phyloP scores from a whole-genome alignment of 2,888 invertebrate species.

The Agrotis clavis region DNA sequence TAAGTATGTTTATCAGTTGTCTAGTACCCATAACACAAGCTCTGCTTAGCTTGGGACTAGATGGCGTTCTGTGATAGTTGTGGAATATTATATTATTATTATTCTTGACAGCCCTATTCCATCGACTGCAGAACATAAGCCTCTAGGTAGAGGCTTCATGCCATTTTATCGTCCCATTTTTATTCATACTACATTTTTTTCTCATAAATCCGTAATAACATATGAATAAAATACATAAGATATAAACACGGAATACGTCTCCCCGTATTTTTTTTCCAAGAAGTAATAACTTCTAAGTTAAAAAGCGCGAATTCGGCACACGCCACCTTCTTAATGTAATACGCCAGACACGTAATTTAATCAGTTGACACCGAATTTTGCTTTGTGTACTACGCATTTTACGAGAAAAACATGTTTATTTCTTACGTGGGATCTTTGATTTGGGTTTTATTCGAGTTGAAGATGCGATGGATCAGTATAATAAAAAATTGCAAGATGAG shows the following conservation, averaged over 20 bases:
- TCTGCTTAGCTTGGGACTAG: no score
- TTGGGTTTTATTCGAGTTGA: constrained; percentile 3
- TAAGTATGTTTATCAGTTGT: no score
- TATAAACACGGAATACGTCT: neutral
- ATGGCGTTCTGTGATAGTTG: no score
- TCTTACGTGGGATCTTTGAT: constrained; percentile 23
- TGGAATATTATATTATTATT: no score
- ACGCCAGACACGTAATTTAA: constrained; percentile 54
- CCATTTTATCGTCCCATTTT: no score
- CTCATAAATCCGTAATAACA: neutral
- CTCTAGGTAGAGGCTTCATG: no score
- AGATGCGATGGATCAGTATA: neutral
- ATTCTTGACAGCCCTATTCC: no score
- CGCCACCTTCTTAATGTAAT: constrained; percentile 53
- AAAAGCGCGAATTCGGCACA: constrained; percentile 25
- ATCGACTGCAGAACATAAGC: no score
- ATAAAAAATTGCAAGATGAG: no score
- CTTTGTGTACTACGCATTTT: constrained; percentile 22
- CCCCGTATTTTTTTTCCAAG: constrained; percentile 16
- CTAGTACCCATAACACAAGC: no score
- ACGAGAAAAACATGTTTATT: constrained; percentile 28
- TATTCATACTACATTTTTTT: neutral
- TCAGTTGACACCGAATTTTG: constrained; percentile 28
- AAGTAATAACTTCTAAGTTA: constrained; percentile 25
- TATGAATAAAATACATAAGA: neutral